Evolutionary conservation across 2,888 invertebrate genomes (phyloP).

Genomic region (Schrankia costaestrigalis): DNA sequence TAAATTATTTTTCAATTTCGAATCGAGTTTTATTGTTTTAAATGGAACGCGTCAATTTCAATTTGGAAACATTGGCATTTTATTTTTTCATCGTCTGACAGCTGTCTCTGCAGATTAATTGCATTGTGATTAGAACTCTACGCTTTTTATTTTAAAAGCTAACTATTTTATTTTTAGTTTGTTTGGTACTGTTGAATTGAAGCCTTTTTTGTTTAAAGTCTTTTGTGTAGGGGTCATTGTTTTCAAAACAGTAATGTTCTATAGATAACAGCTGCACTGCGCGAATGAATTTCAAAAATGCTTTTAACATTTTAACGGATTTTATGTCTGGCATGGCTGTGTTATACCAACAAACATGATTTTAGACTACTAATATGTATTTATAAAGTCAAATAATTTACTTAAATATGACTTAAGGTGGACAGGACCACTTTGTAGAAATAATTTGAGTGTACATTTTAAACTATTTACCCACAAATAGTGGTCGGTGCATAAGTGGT

Average conservation of each 20-base stretch:
- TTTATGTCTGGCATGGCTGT: too few species aligned
- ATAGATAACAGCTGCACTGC: slow-evolving; percentile 58
- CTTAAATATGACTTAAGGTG: too few species aligned
- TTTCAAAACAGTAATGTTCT: slow-evolving; percentile 76
- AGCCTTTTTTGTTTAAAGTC: slow-evolving; percentile 14
- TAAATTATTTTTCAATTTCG: slow-evolving; percentile 69
- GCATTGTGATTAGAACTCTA: slow-evolving; percentile 39
- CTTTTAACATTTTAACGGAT: too few species aligned
- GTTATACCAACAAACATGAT: too few species aligned
- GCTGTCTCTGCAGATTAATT: slow-evolving; percentile 52
- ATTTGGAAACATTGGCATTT: slow-evolving; percentile 62
- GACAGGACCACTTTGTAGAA: slow-evolving; percentile 4
- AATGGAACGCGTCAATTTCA: slow-evolving; percentile 77
- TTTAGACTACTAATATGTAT: too few species aligned
- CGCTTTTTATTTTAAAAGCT: slow-evolving; percentile 14
- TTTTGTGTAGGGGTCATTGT: slow-evolving; percentile 30
- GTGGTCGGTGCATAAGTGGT: slow-evolving; percentile 17
- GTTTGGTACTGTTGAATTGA: slow-evolving; percentile 14
- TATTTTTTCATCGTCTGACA: slow-evolving; percentile 53
- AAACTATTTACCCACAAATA: slow-evolving; percentile 25
- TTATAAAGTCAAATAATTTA: too few species aligned
- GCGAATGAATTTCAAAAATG: too few species aligned
- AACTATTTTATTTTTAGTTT: background rate
- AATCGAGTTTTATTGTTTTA: slow-evolving; percentile 64
- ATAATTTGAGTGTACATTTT: slow-evolving; percentile 8